phyloP scores from a whole-genome alignment of 2,113 vertebrate species.

The Illadopsis cleaveri region DNA sequence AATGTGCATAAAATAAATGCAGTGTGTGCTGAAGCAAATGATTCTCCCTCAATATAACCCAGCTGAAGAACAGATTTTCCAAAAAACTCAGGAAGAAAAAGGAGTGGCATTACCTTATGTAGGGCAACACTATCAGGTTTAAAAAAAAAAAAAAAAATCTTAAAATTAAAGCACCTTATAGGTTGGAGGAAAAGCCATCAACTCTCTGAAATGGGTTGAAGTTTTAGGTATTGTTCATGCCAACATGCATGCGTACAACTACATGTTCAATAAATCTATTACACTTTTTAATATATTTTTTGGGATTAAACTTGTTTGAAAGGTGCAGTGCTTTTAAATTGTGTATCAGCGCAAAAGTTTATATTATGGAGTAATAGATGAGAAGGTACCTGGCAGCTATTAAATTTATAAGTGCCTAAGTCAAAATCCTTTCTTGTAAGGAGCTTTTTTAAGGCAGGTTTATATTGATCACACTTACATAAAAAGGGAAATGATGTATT shows the following conservation, averaged over 20 bases:
- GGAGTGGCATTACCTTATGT: background rate
- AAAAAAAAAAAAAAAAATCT: conserved; percentile 1
- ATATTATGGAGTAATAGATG: background rate
- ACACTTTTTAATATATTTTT: background rate
- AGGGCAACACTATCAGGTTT: background rate
- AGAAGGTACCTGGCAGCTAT: background rate
- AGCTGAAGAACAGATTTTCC: background rate
- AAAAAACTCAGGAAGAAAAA: background rate
- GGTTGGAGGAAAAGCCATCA: background rate
- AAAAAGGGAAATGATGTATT: background rate
- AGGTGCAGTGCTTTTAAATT: background rate
- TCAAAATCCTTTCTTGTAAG: background rate
- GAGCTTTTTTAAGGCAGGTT: conserved; percentile 9
- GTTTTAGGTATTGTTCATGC: background rate
- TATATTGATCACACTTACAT: background rate
- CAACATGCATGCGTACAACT: background rate
- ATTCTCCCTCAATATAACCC: background rate
- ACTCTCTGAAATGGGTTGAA: background rate
- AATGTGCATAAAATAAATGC: background rate
- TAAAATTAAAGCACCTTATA: background rate
- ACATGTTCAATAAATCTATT: background rate
- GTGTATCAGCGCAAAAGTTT: background rate
- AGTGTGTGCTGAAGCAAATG: background rate
- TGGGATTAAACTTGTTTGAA: background rate
- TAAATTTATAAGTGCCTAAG: conserved; percentile 22